These are phyloP conservation scores for Aldrovandia affinis DNA, from an alignment of 2,797 vertebrate species.

Conservation along the genomic window DNA sequence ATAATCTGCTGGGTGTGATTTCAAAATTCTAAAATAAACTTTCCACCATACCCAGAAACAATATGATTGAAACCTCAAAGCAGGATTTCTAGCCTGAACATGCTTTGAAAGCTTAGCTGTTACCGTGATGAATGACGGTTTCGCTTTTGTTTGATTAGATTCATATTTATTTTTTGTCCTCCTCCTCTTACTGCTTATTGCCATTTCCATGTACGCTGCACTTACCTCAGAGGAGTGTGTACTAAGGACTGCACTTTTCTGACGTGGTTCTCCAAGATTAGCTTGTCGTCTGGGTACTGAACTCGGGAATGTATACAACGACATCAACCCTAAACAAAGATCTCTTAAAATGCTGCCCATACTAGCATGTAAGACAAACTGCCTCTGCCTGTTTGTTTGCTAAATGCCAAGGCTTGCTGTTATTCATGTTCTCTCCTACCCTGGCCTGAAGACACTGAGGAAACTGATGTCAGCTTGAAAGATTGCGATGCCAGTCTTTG, in stretches of 20 bases:
- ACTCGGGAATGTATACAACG: constrained; percentile 54
- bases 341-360: constrained; percentile 74
- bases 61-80: constrained; percentile 38
- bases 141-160: constrained; percentile 42
- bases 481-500: constrained; percentile 55
- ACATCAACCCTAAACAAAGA: constrained; percentile 77
- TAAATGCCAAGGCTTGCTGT: constrained; percentile 27
- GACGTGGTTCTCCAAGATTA: constrained; percentile 55
- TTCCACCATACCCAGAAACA: constrained; percentile 44
- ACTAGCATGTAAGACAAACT: constrained; percentile 63
- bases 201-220: constrained; percentile 39
- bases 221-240: constrained; percentile 54
- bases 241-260: constrained; percentile 52
- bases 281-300: constrained; percentile 30
- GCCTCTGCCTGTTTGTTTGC: constrained; percentile 49
- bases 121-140: constrained; percentile 45
- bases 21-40: constrained; percentile 58
- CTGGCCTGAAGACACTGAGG: constrained; percentile 40
- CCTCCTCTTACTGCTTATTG: constrained; percentile 31
- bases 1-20: constrained; percentile 54
- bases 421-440: constrained; percentile 36
- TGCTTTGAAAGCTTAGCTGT: constrained; percentile 61
- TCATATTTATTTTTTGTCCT: constrained; percentile 38
- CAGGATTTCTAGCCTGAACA: constrained; percentile 49
- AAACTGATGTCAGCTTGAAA: constrained; percentile 45